These are phyloP conservation scores for Vannuccia rotundouncinata DNA, from an alignment of 2,888 invertebrate genomes.

Conservation along the genomic window DNA sequence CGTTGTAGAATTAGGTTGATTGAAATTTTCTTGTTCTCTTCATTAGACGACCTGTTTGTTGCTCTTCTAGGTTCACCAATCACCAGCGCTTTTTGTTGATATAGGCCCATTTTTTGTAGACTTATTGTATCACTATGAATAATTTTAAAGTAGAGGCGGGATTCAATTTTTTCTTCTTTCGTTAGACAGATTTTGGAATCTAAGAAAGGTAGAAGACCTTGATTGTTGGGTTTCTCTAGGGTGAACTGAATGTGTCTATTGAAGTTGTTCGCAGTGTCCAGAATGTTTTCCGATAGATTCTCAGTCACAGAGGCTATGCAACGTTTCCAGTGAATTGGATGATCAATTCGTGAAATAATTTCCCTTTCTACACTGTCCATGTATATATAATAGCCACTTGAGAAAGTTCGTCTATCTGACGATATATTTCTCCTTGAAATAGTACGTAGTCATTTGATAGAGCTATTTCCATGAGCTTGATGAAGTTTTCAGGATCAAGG, in stretches of 20 bases:
- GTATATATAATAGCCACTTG: constrained; percentile 13
- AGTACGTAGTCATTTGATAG: neutral
- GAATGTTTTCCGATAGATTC: neutral
- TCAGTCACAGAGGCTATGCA: neutral
- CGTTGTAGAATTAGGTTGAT: neutral
- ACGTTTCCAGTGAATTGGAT: neutral
- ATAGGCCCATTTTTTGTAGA: neutral
- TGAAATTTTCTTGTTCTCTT: neutral
- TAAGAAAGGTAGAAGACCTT: constrained; percentile 10
- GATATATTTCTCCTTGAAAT: constrained; percentile 13
- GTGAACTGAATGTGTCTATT: neutral
- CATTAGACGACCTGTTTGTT: neutral
- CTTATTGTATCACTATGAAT: neutral
- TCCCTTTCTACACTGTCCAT: constrained; percentile 7
- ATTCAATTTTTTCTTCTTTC: neutral
- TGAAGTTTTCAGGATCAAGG: neutral
- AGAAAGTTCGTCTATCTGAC: neutral
- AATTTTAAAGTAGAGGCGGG: neutral
- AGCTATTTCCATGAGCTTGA: constrained; percentile 7
- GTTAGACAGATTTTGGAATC: neutral
- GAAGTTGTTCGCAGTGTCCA: neutral
- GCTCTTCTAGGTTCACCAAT: neutral
- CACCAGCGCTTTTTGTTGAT: constrained; percentile 4
- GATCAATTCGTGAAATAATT: neutral
- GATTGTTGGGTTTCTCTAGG: neutral